Percentiles rank a stretch among this genome's conserved stretches.
Evolutionary conservation across 2,113 vertebrate genomes (phyloP).

Genomic region (Enhydra lutris): DNA sequence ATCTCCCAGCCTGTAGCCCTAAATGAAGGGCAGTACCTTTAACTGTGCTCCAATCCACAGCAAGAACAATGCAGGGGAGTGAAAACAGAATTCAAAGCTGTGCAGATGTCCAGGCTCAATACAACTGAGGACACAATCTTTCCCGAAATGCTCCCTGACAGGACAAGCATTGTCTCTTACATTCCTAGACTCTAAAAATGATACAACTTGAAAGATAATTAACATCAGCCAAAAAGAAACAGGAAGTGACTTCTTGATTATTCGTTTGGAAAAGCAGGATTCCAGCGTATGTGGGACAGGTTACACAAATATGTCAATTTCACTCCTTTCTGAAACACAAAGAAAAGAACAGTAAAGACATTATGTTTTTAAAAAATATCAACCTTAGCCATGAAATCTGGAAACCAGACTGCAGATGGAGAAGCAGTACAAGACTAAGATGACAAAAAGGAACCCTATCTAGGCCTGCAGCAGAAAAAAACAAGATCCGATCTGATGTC

Average conservation of each 20-base stretch:
- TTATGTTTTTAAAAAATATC: neutral
- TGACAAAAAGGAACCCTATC: neutral
- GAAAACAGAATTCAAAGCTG: neutral
- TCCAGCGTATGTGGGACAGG: neutral
- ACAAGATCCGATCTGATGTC: neutral
- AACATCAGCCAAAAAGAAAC: neutral
- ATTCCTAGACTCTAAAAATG: neutral
- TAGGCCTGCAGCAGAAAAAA: neutral
- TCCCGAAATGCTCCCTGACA: neutral
- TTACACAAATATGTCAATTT: neutral
- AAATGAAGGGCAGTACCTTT: neutral
- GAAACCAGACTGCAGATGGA: neutral
- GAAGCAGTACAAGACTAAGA: neutral
- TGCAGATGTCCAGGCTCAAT: neutral
- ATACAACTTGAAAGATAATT: neutral
- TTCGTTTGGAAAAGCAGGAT: neutral
- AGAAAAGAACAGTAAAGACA: neutral
- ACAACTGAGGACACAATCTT: neutral
- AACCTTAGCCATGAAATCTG: neutral
- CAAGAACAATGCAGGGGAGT: neutral
- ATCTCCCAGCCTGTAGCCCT: neutral
- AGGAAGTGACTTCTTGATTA: neutral
- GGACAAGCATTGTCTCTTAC: neutral
- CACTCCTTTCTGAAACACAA: constrained; percentile 11
- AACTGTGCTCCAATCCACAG: neutral